A percentile compares a stretch with the other conserved stretches of the same genome.
Conservation (phyloP, 2,113 vertebrate species). For the Psephotus haematonotus region DNA sequence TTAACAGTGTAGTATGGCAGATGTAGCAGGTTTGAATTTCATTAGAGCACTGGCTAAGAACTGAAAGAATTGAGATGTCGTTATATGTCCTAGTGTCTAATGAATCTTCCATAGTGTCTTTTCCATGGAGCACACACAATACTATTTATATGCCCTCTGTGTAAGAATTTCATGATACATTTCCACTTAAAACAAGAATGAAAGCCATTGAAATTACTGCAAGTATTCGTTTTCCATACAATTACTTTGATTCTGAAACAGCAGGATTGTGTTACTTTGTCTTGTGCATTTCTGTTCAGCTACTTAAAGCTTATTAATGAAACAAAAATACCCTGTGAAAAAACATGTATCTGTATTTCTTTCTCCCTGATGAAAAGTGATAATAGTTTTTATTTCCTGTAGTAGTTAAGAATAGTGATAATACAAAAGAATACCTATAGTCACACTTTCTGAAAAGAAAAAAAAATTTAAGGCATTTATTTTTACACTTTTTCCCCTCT, state of each 20-base stretch:
- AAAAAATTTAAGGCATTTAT: slow-evolving; percentile 38
- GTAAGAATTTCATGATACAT: not conserved
- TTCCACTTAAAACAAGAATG: slow-evolving; percentile 13
- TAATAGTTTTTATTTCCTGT: slow-evolving; percentile 2
- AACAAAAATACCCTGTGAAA: not conserved
- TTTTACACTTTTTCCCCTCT: slow-evolving; percentile 26
- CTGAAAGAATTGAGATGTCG: slow-evolving; percentile 28
- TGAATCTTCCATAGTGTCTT: not conserved
- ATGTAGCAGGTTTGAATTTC: slow-evolving; percentile 74
- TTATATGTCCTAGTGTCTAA: not conserved
- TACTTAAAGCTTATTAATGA: slow-evolving; percentile 17
- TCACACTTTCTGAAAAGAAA: not conserved
- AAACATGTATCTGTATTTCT: not conserved
- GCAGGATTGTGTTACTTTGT: not conserved
- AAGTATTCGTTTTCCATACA: slow-evolving; percentile 38
- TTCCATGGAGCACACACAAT: not conserved
- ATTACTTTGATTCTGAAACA: slow-evolving; percentile 15
- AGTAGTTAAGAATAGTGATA: slow-evolving; percentile 22
- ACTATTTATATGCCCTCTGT: not conserved
- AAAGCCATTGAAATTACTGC: slow-evolving; percentile 28
- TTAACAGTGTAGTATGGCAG: slow-evolving; percentile 76
- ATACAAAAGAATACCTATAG: slow-evolving; percentile 2
- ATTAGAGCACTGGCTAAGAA: slow-evolving; percentile 68
- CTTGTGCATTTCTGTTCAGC: not conserved
- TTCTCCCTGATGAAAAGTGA: slow-evolving; percentile 14